Evolutionary conservation across 1,140 invertebrate species (phyloP), one percentile per base, ranked within the genome.

Genomic region (Coenobita brevimanus): DNA sequence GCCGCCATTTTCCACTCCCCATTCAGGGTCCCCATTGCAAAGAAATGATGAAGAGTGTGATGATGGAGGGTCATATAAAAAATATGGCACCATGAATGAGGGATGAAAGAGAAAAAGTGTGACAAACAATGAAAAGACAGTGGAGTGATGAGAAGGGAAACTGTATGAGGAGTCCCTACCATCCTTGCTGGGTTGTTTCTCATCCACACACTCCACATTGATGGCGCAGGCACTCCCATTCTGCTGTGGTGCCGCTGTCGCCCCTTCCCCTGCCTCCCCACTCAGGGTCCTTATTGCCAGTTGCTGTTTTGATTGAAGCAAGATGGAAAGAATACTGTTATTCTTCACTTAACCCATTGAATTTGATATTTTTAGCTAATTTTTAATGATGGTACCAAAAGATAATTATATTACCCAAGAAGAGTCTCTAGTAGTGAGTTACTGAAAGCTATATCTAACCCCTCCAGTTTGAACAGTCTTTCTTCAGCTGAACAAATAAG

Each of bases 221-320:
- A 80, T 88, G 50, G 84, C 89, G 46, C 85, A 83, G 24, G 69
- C 54, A 24, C 82, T 76, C 24, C 54, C 3, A 0, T 57, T 67
- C n/a, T 78, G 30, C 1, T 17, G 4, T 21, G 38, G 38, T n/a
- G 27, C 69, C 4, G 54, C 15, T 10, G 60, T 41, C 33, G 41
- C 76, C 33, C 41, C 76, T 36, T 73, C 85, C 1, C 73, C 73
- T 1, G 89, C 60, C 8, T 90, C 89, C 21, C 89, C 89, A 90
- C 89, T 90, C 75, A 90, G 21, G 30, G 89, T 90, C n/a, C 89
- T 82, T 24, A 90, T 90, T n/a, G 89, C 89, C 43, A 90, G 75
- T 78, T 86, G 84, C 89, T 90, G 80, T 41, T 73, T 36, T 24
- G 13, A 15, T 24, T 21, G 21, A 46, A n/a, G 17, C 0, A 27